These are phyloP conservation scores for Dicyrtomina minuta DNA, from an alignment of 2,888 invertebrate species.

Conservation along the genomic window DNA sequence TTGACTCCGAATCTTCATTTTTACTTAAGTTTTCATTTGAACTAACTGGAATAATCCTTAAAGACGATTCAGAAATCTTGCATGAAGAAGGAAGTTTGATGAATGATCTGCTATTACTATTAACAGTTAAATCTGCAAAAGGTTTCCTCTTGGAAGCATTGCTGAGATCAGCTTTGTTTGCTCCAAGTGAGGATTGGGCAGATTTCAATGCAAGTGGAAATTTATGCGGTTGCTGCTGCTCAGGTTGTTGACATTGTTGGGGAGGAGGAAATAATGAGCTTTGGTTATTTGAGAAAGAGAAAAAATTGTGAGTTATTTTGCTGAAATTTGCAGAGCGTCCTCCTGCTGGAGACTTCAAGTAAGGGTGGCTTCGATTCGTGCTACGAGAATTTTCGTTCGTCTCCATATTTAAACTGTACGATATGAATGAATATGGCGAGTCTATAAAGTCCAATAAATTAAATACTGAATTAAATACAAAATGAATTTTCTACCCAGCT, in stretches of 20 bases:
- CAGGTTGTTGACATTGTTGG: slow-evolving; percentile 8
- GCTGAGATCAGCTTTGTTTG: neutral
- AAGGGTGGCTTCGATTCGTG: slow-evolving; percentile 21
- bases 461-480: too few species aligned
- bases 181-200: neutral
- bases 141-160: slow-evolving; percentile 20
- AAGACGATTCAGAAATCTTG: slow-evolving; percentile 23
- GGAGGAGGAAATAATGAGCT: slow-evolving; percentile 27
- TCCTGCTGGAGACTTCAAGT: slow-evolving; percentile 20
- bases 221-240: slow-evolving; percentile 7
- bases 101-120: slow-evolving; percentile 15
- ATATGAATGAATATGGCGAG: too few species aligned
- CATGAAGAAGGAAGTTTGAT: slow-evolving; percentile 30
- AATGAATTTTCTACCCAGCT: too few species aligned
- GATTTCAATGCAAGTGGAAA: neutral
- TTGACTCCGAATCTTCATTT: slow-evolving; percentile 15
- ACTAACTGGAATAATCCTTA: slow-evolving; percentile 3
- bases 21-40: neutral
- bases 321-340: slow-evolving; percentile 11
- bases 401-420: slow-evolving; percentile 23
- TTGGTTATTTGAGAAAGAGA: slow-evolving; percentile 32
- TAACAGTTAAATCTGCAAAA: slow-evolving; percentile 23
- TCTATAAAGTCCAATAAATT: too few species aligned
- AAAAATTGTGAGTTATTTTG: slow-evolving; percentile 30
- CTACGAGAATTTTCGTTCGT: slow-evolving; percentile 16